Conservation (phyloP, 2,888 invertebrate species). For the Patella depressa region DNA sequence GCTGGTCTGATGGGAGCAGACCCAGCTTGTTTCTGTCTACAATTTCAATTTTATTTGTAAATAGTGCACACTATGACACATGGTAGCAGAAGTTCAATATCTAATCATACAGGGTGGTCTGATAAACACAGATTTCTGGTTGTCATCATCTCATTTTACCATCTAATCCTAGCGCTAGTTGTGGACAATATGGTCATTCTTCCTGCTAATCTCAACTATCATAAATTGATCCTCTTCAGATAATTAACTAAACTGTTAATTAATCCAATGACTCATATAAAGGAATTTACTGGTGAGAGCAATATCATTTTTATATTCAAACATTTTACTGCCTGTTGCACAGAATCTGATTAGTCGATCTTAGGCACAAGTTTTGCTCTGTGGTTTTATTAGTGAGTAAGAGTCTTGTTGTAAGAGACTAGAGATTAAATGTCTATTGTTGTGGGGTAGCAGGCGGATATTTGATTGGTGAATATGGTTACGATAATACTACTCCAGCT, state of each 20-base stretch:
- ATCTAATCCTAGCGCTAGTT: not conserved
- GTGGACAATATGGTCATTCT: not conserved
- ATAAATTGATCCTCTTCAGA: not conserved
- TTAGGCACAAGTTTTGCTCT: no score
- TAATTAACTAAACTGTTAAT: slow-evolving; percentile 7
- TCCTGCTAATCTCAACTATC: slow-evolving; percentile 2
- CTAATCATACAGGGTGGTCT: not conserved
- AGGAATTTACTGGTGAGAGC: not conserved
- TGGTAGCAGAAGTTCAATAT: slow-evolving; percentile 7
- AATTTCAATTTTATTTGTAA: slow-evolving; percentile 9
- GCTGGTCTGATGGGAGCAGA: slow-evolving; percentile 2
- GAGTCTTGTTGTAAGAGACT: not conserved
- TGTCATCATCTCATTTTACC: slow-evolving; percentile 4
- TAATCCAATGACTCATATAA: slow-evolving; percentile 6
- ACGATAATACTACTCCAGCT: no score
- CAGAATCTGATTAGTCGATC: no score
- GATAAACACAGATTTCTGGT: slow-evolving; percentile 7
- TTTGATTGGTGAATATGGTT: no score
- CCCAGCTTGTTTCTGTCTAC: not conserved
- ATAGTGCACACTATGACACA: slow-evolving; percentile 5
- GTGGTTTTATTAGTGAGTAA: no score
- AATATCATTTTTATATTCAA: not conserved
- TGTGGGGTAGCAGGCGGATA: not conserved
- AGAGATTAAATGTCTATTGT: slow-evolving; percentile 4
- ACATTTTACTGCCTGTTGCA: no score